These are phyloP conservation scores for Myotis findleyi DNA, from an alignment of 2,797 vertebrate species.

Conservation along the genomic window DNA sequence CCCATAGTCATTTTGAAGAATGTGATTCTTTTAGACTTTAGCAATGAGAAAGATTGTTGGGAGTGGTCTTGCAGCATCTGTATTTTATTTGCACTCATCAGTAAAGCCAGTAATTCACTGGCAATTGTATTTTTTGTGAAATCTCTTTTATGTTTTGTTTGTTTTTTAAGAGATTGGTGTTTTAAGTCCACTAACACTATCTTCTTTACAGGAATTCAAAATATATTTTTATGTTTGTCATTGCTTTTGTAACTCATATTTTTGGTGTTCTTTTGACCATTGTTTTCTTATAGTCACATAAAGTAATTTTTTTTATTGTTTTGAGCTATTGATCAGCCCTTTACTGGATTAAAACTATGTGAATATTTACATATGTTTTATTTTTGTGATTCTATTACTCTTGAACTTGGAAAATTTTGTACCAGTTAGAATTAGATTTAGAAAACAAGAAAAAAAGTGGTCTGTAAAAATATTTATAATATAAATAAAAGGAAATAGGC, in stretches of 20 bases:
- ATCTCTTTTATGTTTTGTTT: not conserved
- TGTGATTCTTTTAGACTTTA: not conserved
- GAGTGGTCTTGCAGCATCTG: not conserved
- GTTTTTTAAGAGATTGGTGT: not conserved
- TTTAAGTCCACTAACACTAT: not conserved
- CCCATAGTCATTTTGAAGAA: not conserved
- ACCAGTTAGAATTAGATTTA: not conserved
- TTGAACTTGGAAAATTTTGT: not conserved
- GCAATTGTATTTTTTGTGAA: not conserved
- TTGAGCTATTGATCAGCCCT: not conserved
- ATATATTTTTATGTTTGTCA: not conserved
- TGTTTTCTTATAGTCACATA: not conserved
- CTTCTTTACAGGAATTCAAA: not conserved
- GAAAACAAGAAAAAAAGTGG: not conserved
- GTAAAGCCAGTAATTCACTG: not conserved
- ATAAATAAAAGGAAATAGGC: not conserved
- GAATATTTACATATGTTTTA: not conserved
- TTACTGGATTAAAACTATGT: not conserved
- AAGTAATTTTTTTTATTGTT: not conserved
- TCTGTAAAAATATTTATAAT: not conserved
- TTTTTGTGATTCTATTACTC: not conserved
- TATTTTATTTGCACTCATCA: not conserved
- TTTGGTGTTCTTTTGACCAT: not conserved
- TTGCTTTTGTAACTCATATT: not conserved
- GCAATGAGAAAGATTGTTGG: not conserved